Conservation (phyloP, 2,797 vertebrate genomes). For the Streptopelia turtur region DNA sequence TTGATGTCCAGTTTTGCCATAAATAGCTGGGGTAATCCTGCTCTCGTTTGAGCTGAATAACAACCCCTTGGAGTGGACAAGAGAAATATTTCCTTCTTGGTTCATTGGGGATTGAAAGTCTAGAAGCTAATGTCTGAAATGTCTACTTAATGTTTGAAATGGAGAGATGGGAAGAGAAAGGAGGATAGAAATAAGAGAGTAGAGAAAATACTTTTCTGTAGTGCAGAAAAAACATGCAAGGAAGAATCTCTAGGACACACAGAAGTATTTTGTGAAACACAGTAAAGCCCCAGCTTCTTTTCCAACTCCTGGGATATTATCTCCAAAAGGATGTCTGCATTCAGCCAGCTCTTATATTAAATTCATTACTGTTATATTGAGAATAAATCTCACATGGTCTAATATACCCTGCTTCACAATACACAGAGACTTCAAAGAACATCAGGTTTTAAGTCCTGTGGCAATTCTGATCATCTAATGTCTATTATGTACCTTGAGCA, state of each 20-base stretch:
- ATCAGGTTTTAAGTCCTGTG: background rate
- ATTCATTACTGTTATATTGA: background rate
- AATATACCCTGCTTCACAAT: background rate
- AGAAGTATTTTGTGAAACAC: background rate
- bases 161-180: background rate
- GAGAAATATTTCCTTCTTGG: background rate
- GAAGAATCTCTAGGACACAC: background rate
- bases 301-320: background rate
- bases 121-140: background rate
- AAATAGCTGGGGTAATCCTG: background rate
- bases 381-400: background rate
- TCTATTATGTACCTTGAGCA: background rate
- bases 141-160: background rate
- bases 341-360: background rate
- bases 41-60: background rate
- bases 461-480: background rate
- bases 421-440: background rate
- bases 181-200: background rate
- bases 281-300: background rate
- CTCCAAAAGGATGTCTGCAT: background rate
- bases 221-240: background rate
- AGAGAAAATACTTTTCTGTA: background rate
- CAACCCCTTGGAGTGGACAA: background rate
- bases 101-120: background rate
- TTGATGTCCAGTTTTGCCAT: background rate